Percentiles rank a stretch among this genome's conserved stretches.
phyloP scores from a whole-genome alignment of 2,797 vertebrate genomes.

The Loriculus beryllinus region DNA sequence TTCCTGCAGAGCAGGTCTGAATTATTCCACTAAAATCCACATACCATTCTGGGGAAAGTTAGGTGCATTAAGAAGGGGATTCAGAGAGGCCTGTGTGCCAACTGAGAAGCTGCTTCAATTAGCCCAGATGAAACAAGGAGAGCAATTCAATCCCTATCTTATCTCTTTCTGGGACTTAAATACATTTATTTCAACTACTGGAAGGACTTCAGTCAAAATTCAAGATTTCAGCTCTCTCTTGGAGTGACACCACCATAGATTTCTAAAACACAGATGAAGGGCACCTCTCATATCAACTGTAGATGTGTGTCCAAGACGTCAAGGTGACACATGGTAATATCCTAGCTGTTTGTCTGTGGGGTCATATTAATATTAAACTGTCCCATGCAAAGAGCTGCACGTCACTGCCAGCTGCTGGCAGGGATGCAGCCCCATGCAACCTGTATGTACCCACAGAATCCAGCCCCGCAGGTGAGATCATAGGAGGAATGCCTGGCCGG shows the following conservation, averaged over 20 bases:
- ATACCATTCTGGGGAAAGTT: not conserved
- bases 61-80: not conserved
- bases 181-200: not conserved
- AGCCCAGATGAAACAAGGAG: not conserved
- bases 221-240: not conserved
- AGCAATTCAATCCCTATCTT: not conserved
- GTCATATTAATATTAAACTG: not conserved
- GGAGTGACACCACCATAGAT: not conserved
- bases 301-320: rapidly evolving
- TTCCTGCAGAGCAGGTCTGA: not conserved
- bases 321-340: not conserved
- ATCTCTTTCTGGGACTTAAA: not conserved
- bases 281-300: not conserved
- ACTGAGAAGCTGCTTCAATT: not conserved
- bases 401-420: not conserved
- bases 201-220: not conserved
- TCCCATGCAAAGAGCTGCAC: not conserved
- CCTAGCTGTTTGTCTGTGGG: not conserved
- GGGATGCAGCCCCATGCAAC: not conserved
- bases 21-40: not conserved
- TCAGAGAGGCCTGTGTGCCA: not conserved
- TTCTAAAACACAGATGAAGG: not conserved
- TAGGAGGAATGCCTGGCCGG: not conserved
- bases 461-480: rapidly evolving
- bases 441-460: not conserved